Base-by-base conservation (phyloP, 2,888 invertebrate genomes). In the Incurvaria masculella region DNA sequence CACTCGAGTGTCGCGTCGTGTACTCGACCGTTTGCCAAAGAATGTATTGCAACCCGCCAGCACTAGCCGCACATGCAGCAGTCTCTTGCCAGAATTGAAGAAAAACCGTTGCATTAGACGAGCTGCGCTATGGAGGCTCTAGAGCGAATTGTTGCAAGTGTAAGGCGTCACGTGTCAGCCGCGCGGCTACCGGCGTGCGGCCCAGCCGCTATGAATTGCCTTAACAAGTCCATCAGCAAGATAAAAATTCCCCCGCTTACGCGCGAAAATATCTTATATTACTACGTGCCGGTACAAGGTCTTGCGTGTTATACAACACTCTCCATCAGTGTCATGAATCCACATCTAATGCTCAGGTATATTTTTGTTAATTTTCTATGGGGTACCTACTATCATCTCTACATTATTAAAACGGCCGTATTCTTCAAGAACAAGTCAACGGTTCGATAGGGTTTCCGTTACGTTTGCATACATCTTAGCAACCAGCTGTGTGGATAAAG, bases 291-390 rank as follows among this genome's bases (percentile, higher is more conserved):
- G 40, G 64, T 87, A 47, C 85, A 88, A 69, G 91, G 92, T 43
- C 80, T 87, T 45, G 79, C 82, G 52, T 88, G 89, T 66, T 92
- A 92, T 69, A 86, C 87, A 59, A 86, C 88, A 38, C 80, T 92
- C 46, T 88, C 91, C 43, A 79, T 92, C 44, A 89, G 89, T 72
- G 89, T 92, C 46, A 91, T 92, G 89, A 91, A 92, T 63, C 92
- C 92, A 3, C 82, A 84, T 55, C 70, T 91, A 56, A 81, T 89
- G 59, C 80, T 87, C 58, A 88, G 88, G 88, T 86, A 62, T n/a
- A n/a, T n/a, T 56, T 63, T 21, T 21, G 17, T 72, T 65, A 38
- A 18, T 41, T 17, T 45, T 48, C n/a, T 48, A 16, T 19, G 14
- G 45, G 14, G 20, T 46, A 39, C 33, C 41, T 48, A 17, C 10